A percentile compares a stretch with the other conserved stretches of the same genome.
Evolutionary conservation across 2,797 vertebrate species (phyloP).

Genomic region (Anniella stebbinsi): DNA sequence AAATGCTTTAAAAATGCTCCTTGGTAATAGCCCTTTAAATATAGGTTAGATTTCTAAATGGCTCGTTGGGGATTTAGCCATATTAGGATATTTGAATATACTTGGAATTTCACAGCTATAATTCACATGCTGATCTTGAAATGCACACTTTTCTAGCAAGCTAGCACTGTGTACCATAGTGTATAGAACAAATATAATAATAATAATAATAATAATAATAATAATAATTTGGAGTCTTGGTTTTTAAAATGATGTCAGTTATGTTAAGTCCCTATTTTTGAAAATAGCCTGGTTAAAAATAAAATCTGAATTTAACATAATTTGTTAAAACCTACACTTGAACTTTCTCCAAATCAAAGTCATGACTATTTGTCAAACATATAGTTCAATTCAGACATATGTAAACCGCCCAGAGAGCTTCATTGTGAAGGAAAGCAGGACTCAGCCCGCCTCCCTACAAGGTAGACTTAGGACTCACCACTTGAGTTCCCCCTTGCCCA

Average conservation of each 20-base stretch:
- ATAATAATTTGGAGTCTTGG: not conserved
- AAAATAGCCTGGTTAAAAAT: not conserved
- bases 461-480: no score
- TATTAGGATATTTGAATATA: constrained; percentile 53
- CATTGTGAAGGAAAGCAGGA: no score
- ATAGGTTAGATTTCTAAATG: constrained; percentile 56
- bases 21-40: constrained; percentile 65
- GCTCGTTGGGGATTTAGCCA: constrained; percentile 62
- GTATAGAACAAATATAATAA: not conserved
- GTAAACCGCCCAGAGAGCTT: no score
- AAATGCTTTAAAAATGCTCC: constrained; percentile 62
- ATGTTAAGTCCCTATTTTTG: not conserved
- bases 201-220: not conserved
- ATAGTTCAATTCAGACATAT: not conserved
- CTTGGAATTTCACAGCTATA: constrained; percentile 47
- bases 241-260: not conserved
- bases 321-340: not conserved
- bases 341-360: not conserved
- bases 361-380: not conserved
- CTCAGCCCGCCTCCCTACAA: no score
- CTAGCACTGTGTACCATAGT: not conserved
- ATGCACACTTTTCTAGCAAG: constrained; percentile 27
- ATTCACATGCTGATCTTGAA: constrained; percentile 46
- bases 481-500: no score
- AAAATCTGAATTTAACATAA: not conserved